These are phyloP conservation scores for Drosophila simulans DNA, from an alignment of 1,140 invertebrate species.

Conservation along the genomic window DNA sequence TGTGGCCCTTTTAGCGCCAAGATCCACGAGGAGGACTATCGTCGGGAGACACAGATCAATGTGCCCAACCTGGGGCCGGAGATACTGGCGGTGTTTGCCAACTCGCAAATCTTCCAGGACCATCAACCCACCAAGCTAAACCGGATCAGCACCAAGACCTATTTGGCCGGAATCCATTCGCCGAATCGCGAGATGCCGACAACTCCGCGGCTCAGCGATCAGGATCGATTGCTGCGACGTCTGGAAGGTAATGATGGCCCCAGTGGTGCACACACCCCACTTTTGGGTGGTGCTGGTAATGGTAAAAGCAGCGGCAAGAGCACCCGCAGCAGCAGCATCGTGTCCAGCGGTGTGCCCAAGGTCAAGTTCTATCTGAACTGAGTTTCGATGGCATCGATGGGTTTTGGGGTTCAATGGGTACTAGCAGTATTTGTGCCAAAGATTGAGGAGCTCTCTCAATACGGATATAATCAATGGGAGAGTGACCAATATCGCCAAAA, in stretches of 20 bases:
- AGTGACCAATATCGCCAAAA: slow-evolving; percentile 45
- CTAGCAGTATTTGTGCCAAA: slow-evolving; percentile 79
- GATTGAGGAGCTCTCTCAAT: slow-evolving; percentile 48
- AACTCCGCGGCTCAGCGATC: slow-evolving; percentile 72
- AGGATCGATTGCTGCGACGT: slow-evolving; percentile 74
- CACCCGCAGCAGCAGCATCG: slow-evolving; percentile 73
- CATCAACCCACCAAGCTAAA: slow-evolving; percentile 81
- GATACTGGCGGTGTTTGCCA: slow-evolving; percentile 82
- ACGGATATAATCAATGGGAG: slow-evolving; percentile 15
- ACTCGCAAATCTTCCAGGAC: slow-evolving; percentile 84
- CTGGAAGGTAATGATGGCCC: slow-evolving; percentile 82
- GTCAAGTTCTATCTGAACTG: slow-evolving; percentile 75
- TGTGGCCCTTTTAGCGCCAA: slow-evolving; percentile 60
- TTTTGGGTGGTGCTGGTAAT: slow-evolving; percentile 45
- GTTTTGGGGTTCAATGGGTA: slow-evolving; percentile 11
- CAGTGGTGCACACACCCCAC: slow-evolving; percentile 56
- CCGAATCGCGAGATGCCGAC: slow-evolving; percentile 72
- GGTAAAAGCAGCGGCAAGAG: slow-evolving; percentile 71
- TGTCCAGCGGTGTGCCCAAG: slow-evolving; percentile 69
- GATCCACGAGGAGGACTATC: slow-evolving; percentile 83
- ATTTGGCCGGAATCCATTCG: slow-evolving; percentile 70
- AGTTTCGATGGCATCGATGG: slow-evolving; percentile 3
- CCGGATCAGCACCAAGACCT: slow-evolving; percentile 77
- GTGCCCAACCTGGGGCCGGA: slow-evolving; percentile 82
- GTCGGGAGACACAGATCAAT: slow-evolving; percentile 82